phyloP scores from a whole-genome alignment of 37 sponge, comb jelly and placozoan genomes.

The Trichoplax adhaerens region DNA sequence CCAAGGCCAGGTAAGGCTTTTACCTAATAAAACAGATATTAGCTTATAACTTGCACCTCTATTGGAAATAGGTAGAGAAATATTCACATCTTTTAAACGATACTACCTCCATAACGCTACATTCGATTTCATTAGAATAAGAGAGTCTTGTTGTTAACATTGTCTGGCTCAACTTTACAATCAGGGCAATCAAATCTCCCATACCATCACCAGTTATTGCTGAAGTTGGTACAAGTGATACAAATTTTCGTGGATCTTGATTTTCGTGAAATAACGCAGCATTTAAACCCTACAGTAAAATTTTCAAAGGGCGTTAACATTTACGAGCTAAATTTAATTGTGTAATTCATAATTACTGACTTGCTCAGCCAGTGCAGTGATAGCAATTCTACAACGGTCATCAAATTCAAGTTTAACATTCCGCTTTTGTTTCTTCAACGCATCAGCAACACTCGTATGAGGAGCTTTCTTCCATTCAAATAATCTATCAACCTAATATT shows the following conservation, averaged over 20 bases:
- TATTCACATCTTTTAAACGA: not conserved
- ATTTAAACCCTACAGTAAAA: slow-evolving; percentile 61
- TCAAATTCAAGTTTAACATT: slow-evolving; percentile 76
- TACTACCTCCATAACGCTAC: slow-evolving; percentile 81
- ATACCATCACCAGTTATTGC: slow-evolving; percentile 96
- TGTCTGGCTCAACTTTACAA: slow-evolving; percentile 44
- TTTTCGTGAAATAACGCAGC: slow-evolving; percentile 93
- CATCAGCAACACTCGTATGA: slow-evolving; percentile 49
- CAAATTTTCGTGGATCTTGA: slow-evolving; percentile 42
- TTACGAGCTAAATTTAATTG: no score
- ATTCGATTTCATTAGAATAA: slow-evolving; percentile 65
- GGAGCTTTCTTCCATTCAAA: slow-evolving; percentile 84
- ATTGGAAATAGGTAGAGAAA: not conserved
- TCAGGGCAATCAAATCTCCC: slow-evolving; percentile 89
- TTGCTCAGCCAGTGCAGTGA: slow-evolving; percentile 67
- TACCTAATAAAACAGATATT: slow-evolving; percentile 30
- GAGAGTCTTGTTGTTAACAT: slow-evolving; percentile 34
- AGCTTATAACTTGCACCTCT: not conserved
- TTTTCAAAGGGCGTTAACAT: no score
- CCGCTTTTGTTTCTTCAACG: slow-evolving; percentile 84
- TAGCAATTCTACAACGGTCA: slow-evolving; percentile 41
- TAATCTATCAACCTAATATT: slow-evolving; percentile 65
- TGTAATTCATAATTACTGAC: slow-evolving; percentile 8
- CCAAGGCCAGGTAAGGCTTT: slow-evolving; percentile 92
- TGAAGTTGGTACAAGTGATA: slow-evolving; percentile 67